A percentile compares a stretch with the other conserved stretches of the same genome.
Evolutionary conservation across 2,888 invertebrate species (phyloP).

Genomic region (Eupithecia centaureata): DNA sequence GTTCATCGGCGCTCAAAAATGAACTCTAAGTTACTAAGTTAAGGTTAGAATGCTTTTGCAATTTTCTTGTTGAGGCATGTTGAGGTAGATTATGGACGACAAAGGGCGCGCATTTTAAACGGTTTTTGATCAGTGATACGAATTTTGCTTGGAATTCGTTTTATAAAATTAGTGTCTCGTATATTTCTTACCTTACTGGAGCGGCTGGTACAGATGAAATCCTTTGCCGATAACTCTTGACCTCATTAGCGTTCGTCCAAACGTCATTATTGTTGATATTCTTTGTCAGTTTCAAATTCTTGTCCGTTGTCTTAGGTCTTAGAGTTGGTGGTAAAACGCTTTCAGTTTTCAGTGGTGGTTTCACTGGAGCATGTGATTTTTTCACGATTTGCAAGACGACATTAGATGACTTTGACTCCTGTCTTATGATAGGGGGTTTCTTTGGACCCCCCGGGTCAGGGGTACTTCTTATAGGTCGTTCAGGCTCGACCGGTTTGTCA

Average conservation of each 20-base stretch:
- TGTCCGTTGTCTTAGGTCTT: slow-evolving; percentile 62
- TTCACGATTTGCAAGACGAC: slow-evolving; percentile 74
- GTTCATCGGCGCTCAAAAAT: slow-evolving; percentile 39
- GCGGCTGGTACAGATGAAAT: slow-evolving; percentile 50
- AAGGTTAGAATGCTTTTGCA: slow-evolving; percentile 37
- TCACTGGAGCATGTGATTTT: slow-evolving; percentile 62
- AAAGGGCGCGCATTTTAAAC: slow-evolving; percentile 52
- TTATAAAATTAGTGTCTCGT: too few species aligned
- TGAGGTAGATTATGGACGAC: slow-evolving; percentile 16
- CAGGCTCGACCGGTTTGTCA: slow-evolving; percentile 61
- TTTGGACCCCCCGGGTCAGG: slow-evolving; percentile 62
- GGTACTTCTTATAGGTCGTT: slow-evolving; percentile 61
- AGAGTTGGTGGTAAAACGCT: slow-evolving; percentile 70
- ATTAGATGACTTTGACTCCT: slow-evolving; percentile 62
- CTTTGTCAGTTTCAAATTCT: slow-evolving; percentile 65
- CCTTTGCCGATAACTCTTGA: slow-evolving; percentile 56
- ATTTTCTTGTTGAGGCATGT: slow-evolving; percentile 14
- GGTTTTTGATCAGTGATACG: slow-evolving; percentile 53
- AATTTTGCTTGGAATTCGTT: too few species aligned
- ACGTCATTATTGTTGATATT: slow-evolving; percentile 78
- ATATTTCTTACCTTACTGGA: slow-evolving; percentile 64
- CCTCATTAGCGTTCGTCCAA: slow-evolving; percentile 69
- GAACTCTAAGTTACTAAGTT: slow-evolving; percentile 25
- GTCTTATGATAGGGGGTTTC: slow-evolving; percentile 52
- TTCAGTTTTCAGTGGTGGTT: slow-evolving; percentile 48